Evolutionary conservation across 1,140 invertebrate species (phyloP).

Genomic region (Propsilocerus akamusi): DNA sequence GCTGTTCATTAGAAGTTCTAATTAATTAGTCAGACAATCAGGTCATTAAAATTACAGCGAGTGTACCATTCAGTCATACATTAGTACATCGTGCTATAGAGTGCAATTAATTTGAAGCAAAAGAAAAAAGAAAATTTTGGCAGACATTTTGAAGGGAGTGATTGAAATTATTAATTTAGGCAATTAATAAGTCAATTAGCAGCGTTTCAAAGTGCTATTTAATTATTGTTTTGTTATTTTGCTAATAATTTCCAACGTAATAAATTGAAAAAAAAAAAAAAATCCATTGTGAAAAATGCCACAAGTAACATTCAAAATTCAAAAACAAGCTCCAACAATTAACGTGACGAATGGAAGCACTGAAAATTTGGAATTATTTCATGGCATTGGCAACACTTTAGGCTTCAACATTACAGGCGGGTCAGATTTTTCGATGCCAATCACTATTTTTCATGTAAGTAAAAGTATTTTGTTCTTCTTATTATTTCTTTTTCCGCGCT

Average conservation of each 20-base stretch:
- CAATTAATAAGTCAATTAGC: too few relatives aligned
- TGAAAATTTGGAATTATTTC: neutral
- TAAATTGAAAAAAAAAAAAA: neutral
- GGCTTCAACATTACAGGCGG: constrained; percentile 73
- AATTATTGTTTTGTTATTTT: neutral
- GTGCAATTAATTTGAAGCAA: too few relatives aligned
- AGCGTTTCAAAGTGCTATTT: too few relatives aligned
- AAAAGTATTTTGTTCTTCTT: neutral
- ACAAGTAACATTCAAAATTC: neutral
- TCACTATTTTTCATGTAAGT: constrained; percentile 63
- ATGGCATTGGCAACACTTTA: neutral
- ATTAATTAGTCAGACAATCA: constrained; percentile 1
- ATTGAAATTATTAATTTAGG: too few relatives aligned
- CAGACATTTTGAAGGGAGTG: too few relatives aligned
- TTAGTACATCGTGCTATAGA: neutral
- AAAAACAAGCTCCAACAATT: neutral
- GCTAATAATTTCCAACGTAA: neutral
- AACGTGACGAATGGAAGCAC: neutral
- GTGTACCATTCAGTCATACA: neutral
- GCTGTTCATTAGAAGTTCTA: neutral
- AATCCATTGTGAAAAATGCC: neutral
- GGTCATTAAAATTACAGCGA: neutral
- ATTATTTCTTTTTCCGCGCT: neutral
- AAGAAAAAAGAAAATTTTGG: too few relatives aligned
- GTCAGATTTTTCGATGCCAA: constrained; percentile 55